Evolutionary conservation across 2,888 invertebrate genomes (phyloP), one percentile per base, ranked within the genome.

Genomic region (Lasioglossum pauxillum): DNA sequence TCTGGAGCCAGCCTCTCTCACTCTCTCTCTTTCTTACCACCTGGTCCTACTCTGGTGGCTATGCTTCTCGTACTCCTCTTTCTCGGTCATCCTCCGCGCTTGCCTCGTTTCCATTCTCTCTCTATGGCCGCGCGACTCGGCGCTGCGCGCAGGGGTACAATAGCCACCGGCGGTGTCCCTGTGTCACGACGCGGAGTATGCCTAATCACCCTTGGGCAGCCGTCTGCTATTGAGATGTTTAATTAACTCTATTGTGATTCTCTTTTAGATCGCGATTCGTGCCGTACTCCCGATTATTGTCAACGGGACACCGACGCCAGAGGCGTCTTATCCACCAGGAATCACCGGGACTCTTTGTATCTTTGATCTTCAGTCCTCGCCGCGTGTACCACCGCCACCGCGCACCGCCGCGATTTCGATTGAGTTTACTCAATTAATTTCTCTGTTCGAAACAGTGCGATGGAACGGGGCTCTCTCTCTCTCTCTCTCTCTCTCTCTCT

Each of bases 211-310:
- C 93, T 85, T 91, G 92, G 92, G 93, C 92, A 91, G 92, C 92
- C 93, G 93, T 92, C 94, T 94, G 94, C 94, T 93, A 94, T 94
- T 94, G 93, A 94, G 94, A 94, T 93, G 93, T 94, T 94, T 94
- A 94, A 95, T 95, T 94, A 94, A 94, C 94, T 94, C 93, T 91
- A 93, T 93, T 93, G 93, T 92, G 87, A 88, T 89, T 90, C 91
- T 89, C 91, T 90, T 90, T 91, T 82, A 84, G 87, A 80, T 82
- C 82, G 83, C 86, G 89, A 80, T 81, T 69, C 81, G 71, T 69
- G 35, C 88, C 79, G 82, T 83, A 78, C 84, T 71, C 38, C 79
- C 90, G 90, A 91, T 90, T 88, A 91, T 90, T 86, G 84, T 85
- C 82, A 78, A 79, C 72, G 75, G 86, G 41, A 49, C 64, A 67